These are phyloP conservation scores for Volucella inanis DNA, from an alignment of 2,888 invertebrate species.

Conservation along the genomic window DNA sequence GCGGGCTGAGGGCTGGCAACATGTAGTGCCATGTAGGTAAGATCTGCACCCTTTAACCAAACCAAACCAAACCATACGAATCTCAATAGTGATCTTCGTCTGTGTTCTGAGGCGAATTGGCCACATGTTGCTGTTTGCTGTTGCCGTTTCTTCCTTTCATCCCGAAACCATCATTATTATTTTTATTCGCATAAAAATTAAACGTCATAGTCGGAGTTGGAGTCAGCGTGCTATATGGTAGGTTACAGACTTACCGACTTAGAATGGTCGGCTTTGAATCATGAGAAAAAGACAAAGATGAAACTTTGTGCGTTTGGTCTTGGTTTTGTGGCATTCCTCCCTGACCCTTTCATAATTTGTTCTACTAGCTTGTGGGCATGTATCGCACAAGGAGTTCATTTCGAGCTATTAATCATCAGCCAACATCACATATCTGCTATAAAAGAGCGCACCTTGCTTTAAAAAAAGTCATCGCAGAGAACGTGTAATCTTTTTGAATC, in stretches of 20 bases:
- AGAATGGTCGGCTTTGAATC: slow-evolving; percentile 22
- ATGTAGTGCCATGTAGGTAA: slow-evolving; percentile 37
- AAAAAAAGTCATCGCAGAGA: neutral
- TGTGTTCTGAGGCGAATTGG: slow-evolving; percentile 29
- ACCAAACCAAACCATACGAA: neutral
- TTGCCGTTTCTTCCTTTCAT: neutral
- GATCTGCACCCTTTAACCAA: slow-evolving; percentile 28
- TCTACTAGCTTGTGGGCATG: slow-evolving; percentile 25
- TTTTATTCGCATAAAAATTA: slow-evolving; percentile 31
- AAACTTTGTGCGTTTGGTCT: slow-evolving; percentile 6
- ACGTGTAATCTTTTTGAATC: slow-evolving; percentile 5
- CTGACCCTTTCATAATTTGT: slow-evolving; percentile 22
- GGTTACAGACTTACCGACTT: neutral
- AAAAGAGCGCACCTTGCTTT: slow-evolving; percentile 6
- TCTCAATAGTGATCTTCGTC: slow-evolving; percentile 10
- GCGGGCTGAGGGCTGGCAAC: neutral
- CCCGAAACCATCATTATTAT: slow-evolving; percentile 45
- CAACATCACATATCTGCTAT: slow-evolving; percentile 18
- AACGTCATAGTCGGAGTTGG: slow-evolving; percentile 36
- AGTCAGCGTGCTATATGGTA: slow-evolving; percentile 42
- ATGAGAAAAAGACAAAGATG: slow-evolving; percentile 20
- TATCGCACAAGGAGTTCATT: slow-evolving; percentile 43
- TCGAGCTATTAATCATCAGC: slow-evolving; percentile 33
- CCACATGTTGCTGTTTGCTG: slow-evolving; percentile 24
- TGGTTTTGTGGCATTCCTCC: slow-evolving; percentile 12